phyloP scores from a whole-genome alignment of 2,113 vertebrate species.

The Trogon surrucura region DNA sequence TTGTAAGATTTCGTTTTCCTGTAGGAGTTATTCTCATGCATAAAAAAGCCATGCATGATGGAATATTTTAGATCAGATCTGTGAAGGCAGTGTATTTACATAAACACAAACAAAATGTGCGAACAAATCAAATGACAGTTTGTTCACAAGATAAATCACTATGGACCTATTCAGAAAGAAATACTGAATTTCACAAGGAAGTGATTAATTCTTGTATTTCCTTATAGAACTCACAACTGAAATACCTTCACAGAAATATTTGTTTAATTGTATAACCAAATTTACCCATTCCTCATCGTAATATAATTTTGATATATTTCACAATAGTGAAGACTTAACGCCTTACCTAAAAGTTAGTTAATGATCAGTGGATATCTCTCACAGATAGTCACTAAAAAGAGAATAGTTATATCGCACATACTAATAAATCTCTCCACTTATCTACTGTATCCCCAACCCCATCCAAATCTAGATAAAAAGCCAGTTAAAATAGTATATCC shows the following conservation, averaged over 20 bases:
- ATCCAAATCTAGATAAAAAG: background rate
- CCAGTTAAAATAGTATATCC: background rate
- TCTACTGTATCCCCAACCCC: fast-evolving
- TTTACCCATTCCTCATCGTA: background rate
- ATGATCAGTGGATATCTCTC: too few species aligned
- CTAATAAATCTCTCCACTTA: fast-evolving
- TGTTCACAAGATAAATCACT: background rate
- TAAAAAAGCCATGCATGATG: background rate
- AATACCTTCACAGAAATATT: background rate
- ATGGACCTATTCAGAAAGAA: background rate
- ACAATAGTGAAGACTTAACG: background rate
- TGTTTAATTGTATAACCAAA: background rate
- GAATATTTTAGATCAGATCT: background rate
- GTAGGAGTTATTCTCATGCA: background rate
- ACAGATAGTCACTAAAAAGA: background rate
- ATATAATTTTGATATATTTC: background rate
- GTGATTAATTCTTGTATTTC: background rate
- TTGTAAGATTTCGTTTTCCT: background rate
- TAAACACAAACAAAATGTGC: background rate
- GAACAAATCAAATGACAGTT: background rate
- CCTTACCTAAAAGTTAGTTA: background rate
- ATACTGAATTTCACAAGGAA: background rate
- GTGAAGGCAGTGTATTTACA: background rate
- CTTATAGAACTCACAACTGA: background rate
- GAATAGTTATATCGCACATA: background rate